Base-by-base conservation (phyloP, 2,113 vertebrate species). In the Empidonax traillii region DNA sequence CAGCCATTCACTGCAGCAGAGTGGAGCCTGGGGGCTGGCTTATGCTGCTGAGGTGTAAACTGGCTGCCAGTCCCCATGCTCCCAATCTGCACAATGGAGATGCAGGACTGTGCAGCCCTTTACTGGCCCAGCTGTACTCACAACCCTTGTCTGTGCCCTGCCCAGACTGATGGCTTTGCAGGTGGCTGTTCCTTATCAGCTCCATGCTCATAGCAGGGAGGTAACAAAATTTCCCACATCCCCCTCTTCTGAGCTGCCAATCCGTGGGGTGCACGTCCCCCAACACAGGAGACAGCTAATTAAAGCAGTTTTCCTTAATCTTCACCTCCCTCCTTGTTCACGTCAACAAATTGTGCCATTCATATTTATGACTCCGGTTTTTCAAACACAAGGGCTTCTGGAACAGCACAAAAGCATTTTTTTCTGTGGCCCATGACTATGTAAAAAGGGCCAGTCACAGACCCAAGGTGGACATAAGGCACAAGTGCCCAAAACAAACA, bases 231-330 rank as follows among this genome's bases (percentile, higher is more conserved):
- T 58, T 44, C 51, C 23, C 47, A 58, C 52, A 33, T n/a, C 10
- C 35, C 51, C 33, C 43, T 58, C 62, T 53, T 15, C 52, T 4
- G 0, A 5, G 66, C 62, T 83, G 67, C 62, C 1, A 0, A 35
- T 5, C 0, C 12, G 0, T 15, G 14, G 41, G 44, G 6, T 37
- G 16, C 35, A 18, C 5, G 1, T 71, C 16, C 24, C 59, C 56
- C 43, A 74, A 7, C 39, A 56, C 27, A 75, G 15, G 20, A 65
- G 23, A 75, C 23, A 68, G 59, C 28, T 84, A 77, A 96, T 93
- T 83, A 91, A 83, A 88, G 67, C 24, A 30, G 35, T 55, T 71
- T 80, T 69, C 43, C 68, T 90, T 85, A 39, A 83, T 86, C 75
- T 76, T 73, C 1, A 3, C 10, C 37, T 43, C 37, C 14, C 30